A percentile compares a stretch with the other conserved stretches of the same genome.
Evolutionary conservation across 2,113 vertebrate genomes (phyloP).

Genomic region (Microtus pennsylvanicus): DNA sequence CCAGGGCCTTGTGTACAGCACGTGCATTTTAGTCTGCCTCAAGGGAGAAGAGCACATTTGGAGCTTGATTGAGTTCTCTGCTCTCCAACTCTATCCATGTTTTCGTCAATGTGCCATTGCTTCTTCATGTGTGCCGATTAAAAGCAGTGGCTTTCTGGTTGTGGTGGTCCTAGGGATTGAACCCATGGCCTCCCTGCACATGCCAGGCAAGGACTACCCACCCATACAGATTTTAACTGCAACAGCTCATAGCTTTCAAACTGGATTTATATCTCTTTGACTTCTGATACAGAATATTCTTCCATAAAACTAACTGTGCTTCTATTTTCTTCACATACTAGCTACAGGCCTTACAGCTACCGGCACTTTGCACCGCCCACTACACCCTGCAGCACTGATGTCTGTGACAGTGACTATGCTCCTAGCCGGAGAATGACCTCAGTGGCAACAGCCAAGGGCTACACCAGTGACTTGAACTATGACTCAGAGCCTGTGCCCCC

Average conservation of each 20-base stretch:
- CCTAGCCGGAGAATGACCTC: conserved; percentile 91
- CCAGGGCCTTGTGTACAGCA: background rate
- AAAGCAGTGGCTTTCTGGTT: background rate
- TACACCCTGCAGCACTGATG: conserved; percentile 98
- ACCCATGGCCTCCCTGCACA: background rate
- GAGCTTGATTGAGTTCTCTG: background rate
- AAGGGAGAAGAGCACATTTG: background rate
- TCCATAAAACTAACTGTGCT: background rate
- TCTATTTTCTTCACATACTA: conserved; percentile 60
- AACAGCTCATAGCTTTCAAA: background rate
- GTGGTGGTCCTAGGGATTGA: background rate
- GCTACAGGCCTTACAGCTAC: conserved; percentile 97
- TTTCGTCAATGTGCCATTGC: background rate
- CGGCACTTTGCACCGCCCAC: conserved; percentile 97
- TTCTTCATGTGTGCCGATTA: background rate
- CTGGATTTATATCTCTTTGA: background rate
- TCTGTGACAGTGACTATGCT: conserved; percentile 98
- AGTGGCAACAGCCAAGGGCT: conserved; percentile 89
- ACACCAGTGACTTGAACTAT: conserved; percentile 97
- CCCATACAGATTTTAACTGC: background rate
- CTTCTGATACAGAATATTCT: background rate
- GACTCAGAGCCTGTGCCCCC: conserved; percentile 98
- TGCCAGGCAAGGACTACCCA: background rate
- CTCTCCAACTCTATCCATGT: background rate
- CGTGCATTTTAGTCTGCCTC: background rate